These are phyloP conservation scores for Drosophila gaucha DNA, from an alignment of 2,888 invertebrate species.

Conservation along the genomic window DNA sequence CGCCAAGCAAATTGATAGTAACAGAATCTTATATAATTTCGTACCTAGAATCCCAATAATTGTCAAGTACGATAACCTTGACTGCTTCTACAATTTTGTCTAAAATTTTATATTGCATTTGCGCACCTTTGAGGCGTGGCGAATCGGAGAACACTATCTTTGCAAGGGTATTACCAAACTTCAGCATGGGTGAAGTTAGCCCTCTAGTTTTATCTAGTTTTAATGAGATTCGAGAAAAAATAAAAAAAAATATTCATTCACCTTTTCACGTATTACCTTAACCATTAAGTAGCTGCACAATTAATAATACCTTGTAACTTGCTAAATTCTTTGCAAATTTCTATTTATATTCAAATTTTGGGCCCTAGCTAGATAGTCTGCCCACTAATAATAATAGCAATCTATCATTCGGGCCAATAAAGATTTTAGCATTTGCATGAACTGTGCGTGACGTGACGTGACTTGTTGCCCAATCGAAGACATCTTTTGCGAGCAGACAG, in stretches of 20 bases:
- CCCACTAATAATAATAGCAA: conserved; percentile 17
- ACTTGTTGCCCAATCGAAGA: conserved; percentile 53
- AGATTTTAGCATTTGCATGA: conserved; percentile 27
- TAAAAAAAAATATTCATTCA: background rate
- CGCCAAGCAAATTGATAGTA: too few species aligned
- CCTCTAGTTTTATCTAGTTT: too few species aligned
- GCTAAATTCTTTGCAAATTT: background rate
- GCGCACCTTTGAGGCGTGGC: too few species aligned
- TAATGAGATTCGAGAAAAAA: too few species aligned
- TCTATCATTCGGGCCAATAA: conserved; percentile 17
- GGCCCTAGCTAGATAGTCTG: background rate
- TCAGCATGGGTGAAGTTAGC: too few species aligned
- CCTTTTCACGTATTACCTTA: background rate
- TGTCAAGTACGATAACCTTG: too few species aligned
- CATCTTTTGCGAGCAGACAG: conserved; percentile 29
- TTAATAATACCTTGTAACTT: background rate
- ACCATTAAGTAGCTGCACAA: background rate
- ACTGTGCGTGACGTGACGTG: conserved; percentile 44
- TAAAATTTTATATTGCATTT: too few species aligned
- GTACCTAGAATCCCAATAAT: too few species aligned
- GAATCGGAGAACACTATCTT: too few species aligned
- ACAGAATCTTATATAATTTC: too few species aligned
- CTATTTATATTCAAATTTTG: conserved; percentile 10
- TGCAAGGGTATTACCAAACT: too few species aligned
- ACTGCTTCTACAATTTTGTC: too few species aligned